Evolutionary conservation across 2,797 vertebrate species (phyloP).

Genomic region (Myripristis jacobus): DNA sequence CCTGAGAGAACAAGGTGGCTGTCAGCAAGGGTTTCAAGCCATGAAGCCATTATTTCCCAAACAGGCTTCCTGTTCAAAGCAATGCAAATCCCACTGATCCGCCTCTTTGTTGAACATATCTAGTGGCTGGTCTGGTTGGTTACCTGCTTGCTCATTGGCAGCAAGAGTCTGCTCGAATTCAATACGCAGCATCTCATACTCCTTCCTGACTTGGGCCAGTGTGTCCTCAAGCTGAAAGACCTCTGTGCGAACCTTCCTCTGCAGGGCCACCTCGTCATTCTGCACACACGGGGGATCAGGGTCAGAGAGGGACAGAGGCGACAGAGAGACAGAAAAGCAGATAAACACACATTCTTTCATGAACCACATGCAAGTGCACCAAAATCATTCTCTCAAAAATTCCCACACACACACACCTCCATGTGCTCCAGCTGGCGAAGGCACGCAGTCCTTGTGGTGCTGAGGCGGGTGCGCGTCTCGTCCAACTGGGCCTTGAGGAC

Average conservation of each 20-base stretch:
- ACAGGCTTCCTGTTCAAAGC: neutral
- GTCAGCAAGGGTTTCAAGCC: neutral
- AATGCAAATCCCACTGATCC: neutral
- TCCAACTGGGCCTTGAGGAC: conserved; percentile 95
- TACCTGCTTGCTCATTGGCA: conserved; percentile 98
- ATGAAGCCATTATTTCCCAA: neutral
- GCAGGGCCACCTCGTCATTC: conserved; percentile 95
- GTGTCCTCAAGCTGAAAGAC: conserved; percentile 99
- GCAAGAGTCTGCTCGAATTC: conserved; percentile 98
- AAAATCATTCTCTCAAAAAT: neutral
- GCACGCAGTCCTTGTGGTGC: conserved; percentile 91
- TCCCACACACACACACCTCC: conserved; percentile 82
- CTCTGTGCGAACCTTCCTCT: conserved; percentile 96
- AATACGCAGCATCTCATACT: conserved; percentile 98
- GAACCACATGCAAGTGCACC: neutral
- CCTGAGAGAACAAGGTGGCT: conserved; percentile 77
- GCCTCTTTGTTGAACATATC: neutral
- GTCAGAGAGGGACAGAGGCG: conserved; percentile 5
- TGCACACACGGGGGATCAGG: conserved; percentile 63
- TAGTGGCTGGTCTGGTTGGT: neutral
- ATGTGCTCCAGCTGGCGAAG: conserved; percentile 98
- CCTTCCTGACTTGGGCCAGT: conserved; percentile 96
- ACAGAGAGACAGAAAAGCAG: no score
- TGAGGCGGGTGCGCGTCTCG: conserved; percentile 93
- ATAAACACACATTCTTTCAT: neutral